A percentile compares a stretch with the other conserved stretches of the same genome.
These are phyloP conservation scores for Huso huso DNA, from an alignment of 2,797 vertebrate genomes.

Conservation along the genomic window DNA sequence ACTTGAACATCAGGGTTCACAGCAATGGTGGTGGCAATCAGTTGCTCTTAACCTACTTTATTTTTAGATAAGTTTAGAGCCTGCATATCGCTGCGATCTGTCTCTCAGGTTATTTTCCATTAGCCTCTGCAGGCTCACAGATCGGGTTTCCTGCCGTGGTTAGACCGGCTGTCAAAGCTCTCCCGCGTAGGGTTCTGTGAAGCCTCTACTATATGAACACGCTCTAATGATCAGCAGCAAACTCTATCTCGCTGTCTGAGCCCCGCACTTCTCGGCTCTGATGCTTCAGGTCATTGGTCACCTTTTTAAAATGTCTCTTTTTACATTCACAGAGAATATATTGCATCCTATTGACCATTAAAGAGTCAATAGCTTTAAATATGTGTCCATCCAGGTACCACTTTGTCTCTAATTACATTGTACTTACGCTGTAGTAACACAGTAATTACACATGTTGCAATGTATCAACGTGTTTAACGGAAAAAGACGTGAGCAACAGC, in stretches of 20 bases:
- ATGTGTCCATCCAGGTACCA: too few relatives aligned
- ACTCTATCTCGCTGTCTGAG: not conserved
- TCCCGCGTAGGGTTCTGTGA: not conserved
- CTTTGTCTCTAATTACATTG: too few relatives aligned
- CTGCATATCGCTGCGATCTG: conserved; percentile 10
- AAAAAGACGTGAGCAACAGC: too few relatives aligned
- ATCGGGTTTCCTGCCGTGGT: conserved; percentile 50
- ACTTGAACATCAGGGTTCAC: conserved; percentile 11
- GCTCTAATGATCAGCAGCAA: not conserved
- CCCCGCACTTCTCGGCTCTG: not conserved
- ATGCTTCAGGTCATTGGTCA: too few relatives aligned
- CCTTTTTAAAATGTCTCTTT: too few relatives aligned
- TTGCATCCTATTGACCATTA: too few relatives aligned
- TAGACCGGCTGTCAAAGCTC: conserved; percentile 11
- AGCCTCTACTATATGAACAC: not conserved
- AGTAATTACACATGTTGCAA: too few relatives aligned
- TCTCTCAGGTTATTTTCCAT: conserved; percentile 70
- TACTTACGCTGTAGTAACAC: too few relatives aligned
- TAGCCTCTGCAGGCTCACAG: conserved; percentile 69
- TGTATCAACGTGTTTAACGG: too few relatives aligned
- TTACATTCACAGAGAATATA: too few relatives aligned
- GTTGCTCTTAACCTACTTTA: conserved; percentile 10
- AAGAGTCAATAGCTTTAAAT: too few relatives aligned
- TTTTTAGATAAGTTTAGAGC: conserved; percentile 17
- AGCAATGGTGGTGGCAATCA: conserved; percentile 30